Conservation (phyloP, 1,140 invertebrate species). For the Drosophila melanica region DNA sequence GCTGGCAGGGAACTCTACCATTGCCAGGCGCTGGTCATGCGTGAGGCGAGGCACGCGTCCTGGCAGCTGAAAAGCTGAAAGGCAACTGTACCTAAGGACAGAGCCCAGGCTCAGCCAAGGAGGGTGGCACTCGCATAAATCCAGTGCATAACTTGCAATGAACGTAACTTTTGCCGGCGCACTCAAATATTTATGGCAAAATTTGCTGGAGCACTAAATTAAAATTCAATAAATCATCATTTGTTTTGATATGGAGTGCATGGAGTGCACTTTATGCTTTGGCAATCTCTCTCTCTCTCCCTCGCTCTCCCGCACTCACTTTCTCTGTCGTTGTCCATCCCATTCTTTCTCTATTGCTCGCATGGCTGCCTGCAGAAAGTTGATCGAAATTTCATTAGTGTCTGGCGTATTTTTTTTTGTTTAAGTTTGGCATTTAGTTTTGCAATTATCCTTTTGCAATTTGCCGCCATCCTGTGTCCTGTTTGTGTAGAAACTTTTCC, state of each 20-base stretch:
- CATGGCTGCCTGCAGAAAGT: constrained; percentile 56
- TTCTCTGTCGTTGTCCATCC: not conserved
- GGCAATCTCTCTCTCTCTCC: not conserved
- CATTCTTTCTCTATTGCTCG: not conserved
- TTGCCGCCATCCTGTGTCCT: constrained; percentile 35
- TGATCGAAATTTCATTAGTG: constrained; percentile 81
- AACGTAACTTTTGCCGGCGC: constrained; percentile 67
- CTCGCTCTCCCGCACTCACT: not conserved
- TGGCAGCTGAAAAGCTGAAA: constrained; percentile 63
- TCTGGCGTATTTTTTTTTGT: constrained; percentile 67
- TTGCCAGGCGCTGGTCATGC: constrained; percentile 55
- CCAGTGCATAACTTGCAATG: constrained; percentile 62
- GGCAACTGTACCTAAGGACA: constrained; percentile 60
- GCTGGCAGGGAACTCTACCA: not conserved
- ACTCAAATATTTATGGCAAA: constrained; percentile 80
- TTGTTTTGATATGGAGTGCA: constrained; percentile 65
- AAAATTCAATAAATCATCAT: constrained; percentile 82
- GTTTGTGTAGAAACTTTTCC: constrained; percentile 32
- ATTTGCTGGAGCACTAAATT: constrained; percentile 72
- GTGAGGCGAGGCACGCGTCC: constrained; percentile 65
- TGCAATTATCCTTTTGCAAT: constrained; percentile 66
- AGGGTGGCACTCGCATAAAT: constrained; percentile 9
- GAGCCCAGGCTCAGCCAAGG: not conserved
- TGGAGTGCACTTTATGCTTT: constrained; percentile 35
- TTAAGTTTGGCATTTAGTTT: constrained; percentile 77